Base-by-base conservation (phyloP, 2,113 vertebrate species). In the Cairina moschata region DNA sequence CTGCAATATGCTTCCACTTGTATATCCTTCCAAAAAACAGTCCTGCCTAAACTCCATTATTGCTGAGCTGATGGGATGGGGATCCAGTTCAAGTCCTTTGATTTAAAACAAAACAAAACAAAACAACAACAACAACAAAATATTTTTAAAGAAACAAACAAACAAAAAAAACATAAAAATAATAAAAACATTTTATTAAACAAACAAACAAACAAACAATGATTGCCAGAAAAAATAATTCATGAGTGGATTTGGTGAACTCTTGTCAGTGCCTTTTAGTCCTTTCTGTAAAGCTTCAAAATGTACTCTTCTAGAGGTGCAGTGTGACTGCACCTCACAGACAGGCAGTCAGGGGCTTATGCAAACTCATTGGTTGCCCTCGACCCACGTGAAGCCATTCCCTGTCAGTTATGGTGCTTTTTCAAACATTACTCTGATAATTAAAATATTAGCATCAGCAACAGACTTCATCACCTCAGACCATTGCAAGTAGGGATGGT, bases 371-470 rank as follows among this genome's bases (percentile, higher is more conserved):
- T 4, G 0, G 50, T 85, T 90, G 46, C 20, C 23, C 52, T 89
- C 46, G 68, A 42, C n/a, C 34, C 65, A 67, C 1, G 1, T 86
- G 21, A 91, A 85, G 52, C 18, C 7, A 1, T 26, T 83, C 46
- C 15, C 28, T 65, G 44, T 75, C 48, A 75, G 54, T 86, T 65
- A 29, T 31, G 63, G 14, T 68, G 67, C 65, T 74, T 80, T 94
- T 80, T 67, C 40, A 93, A 88, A 83, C 72, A 78, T 85, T 38
- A 81, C 42, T 82, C 81, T 76, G 29, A 88, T 65, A 76, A 95
- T 92, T 93, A 96, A 94, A 90, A 93, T 86, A 91, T 92, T 96
- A 90, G 32, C 86, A 78, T n/a, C 0, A 2, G 73, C 73, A 90
- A 83, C 52, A 90, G 56, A 11, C 83, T 90, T 85, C 25, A 56